A percentile compares a stretch with the other conserved stretches of the same genome.
Conservation (phyloP, 53 echinoderm and acorn worm species). For the Arbacia lixula region DNA sequence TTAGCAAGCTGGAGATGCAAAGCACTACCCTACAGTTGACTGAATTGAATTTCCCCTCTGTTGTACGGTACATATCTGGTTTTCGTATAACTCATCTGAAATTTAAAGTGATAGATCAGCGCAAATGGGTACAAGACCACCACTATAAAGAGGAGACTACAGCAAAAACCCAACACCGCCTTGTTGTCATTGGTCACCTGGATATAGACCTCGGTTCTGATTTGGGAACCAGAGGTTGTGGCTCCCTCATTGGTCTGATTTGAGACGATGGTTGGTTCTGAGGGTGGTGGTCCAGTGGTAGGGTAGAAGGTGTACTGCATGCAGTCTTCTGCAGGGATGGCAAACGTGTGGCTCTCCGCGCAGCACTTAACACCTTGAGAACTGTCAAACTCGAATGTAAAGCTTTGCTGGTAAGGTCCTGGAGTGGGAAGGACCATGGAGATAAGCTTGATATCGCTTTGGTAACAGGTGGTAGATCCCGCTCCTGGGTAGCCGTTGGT, state of each 20-base stretch:
- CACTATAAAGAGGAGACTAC: background rate
- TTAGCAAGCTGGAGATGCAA: too few species aligned
- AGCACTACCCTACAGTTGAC: too few species aligned
- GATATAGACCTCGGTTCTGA: background rate
- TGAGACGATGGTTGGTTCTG: too few species aligned
- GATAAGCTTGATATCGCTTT: background rate
- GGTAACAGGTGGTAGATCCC: conserved; percentile 16
- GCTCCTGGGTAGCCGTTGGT: conserved; percentile 2
- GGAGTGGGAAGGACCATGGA: too few species aligned
- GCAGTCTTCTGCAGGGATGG: background rate
- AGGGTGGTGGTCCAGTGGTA: too few species aligned
- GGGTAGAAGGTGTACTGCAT: background rate
- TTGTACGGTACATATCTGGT: conserved; percentile 14
- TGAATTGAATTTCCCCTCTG: too few species aligned
- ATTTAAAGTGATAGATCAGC: conserved; percentile 22
- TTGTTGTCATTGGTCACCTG: too few species aligned
- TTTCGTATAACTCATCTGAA: background rate
- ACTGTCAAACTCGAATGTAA: too few species aligned
- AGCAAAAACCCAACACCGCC: background rate
- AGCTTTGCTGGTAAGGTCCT: too few species aligned
- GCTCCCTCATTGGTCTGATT: too few species aligned
- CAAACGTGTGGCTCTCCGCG: background rate
- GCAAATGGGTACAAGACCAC: conserved; percentile 14
- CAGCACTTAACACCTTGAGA: too few species aligned
- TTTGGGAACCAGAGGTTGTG: background rate